A percentile compares a stretch with the other conserved stretches of the same genome.
phyloP scores from a whole-genome alignment of 2,797 vertebrate genomes.

The Caiman crocodilus region DNA sequence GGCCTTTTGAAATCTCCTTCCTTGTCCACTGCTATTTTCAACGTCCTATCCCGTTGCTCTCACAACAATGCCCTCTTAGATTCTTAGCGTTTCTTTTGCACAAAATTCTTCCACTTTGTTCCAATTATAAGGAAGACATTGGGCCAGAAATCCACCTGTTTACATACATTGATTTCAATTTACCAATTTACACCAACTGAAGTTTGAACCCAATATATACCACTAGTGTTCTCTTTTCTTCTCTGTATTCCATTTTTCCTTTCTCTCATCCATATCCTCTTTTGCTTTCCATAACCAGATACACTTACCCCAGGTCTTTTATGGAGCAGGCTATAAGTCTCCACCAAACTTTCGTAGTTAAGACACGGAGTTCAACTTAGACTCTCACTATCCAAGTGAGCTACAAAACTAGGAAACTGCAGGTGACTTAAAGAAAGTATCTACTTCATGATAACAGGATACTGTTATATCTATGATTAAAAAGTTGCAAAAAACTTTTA shows the following conservation, averaged over 20 bases:
- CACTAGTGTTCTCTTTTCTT: background rate
- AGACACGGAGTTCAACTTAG: background rate
- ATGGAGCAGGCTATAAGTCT: slow-evolving; percentile 46
- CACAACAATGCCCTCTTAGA: background rate
- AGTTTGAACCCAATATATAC: background rate
- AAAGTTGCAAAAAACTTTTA: background rate
- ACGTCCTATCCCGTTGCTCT: background rate
- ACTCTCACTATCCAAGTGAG: slow-evolving; percentile 4
- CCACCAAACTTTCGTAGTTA: slow-evolving; percentile 19
- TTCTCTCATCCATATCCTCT: slow-evolving; percentile 5
- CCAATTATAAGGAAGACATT: background rate
- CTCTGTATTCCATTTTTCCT: background rate
- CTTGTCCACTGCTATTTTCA: background rate
- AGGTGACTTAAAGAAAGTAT: slow-evolving; percentile 2
- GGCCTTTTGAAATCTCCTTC: background rate
- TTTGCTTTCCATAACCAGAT: slow-evolving; percentile 35
- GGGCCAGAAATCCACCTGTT: background rate
- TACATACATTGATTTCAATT: background rate
- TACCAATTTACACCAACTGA: background rate
- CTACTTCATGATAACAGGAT: background rate
- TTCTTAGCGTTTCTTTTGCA: background rate
- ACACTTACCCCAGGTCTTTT: background rate
- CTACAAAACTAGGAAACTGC: slow-evolving; percentile 36
- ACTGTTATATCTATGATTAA: background rate
- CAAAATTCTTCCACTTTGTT: background rate